Base-by-base conservation (phyloP, 2,888 invertebrate species). In the Brachypalpus laphriformis region DNA sequence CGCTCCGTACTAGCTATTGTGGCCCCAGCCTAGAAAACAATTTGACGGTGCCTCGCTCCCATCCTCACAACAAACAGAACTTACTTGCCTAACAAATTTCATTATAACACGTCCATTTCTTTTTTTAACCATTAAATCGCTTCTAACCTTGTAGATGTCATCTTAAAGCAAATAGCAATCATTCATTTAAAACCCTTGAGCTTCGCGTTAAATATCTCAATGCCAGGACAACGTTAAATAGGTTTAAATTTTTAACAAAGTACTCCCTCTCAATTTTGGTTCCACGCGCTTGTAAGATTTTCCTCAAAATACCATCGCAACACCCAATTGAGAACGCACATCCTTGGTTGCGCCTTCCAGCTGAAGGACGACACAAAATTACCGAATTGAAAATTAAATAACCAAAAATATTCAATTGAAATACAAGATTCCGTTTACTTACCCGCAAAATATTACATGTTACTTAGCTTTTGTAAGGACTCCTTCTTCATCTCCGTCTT, bases 361-460 rank as follows among this genome's bases (percentile, higher is more conserved):
- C 25, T 42, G 3, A 31, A 16, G 28, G 8, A 63, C 65, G 34
- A 18, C 71, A 47, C 7, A 14, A 70, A 57, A 45, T 68, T 68
- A 1, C 18, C 68, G 11, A 42, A 54, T 9, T n/a, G 16, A 40
- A 51, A 71, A 59, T 71, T 47, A 71, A 71, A 71, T 34, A 71
- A 49, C 47, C 45, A 18, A 59, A 70, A 71, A 37, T 25, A 57
- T 47, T 37, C 47, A 74, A 74, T 63, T 42, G 54, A 45, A 54
- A 63, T 42, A 14, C 22, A 31, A 42, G 14, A 8, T 51, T 45
- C 51, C 57, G 49, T 76, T 76, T 63, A 57, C 70, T 57, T 76
- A 57, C 70, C 57, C 74, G 28, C 42, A 61, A 37, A 78, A 78
- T n/a, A 74, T 83, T 74, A 78, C 68, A 83, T 78, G 65, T 78